Base-by-base conservation (phyloP, 2,113 vertebrate species). In the Donacobius atricapilla region DNA sequence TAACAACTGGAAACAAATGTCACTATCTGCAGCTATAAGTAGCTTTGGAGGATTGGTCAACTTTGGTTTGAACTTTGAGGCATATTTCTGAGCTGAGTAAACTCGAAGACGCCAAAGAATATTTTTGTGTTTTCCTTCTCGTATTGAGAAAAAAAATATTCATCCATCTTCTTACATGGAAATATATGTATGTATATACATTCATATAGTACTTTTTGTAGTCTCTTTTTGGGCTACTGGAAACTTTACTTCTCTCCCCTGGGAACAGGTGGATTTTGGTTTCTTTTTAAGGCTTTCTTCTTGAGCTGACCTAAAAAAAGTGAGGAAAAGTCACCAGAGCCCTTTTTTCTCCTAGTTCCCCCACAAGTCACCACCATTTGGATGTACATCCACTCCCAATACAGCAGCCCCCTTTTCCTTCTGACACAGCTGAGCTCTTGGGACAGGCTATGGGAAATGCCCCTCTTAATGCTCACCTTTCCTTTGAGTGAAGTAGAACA, bases 111-210 rank as follows among this genome's bases (percentile, higher is more conserved):
- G 92, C 80, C 78, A 91, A 83, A 66, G 77, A 81, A 76, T 76
- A 84, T 87, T 90, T 88, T 90, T 93, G 42, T 89, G 42, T 39
- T 86, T 89, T 83, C 56, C 27, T 95, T 96, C 72, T 77, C 73
- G 47, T 40, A 57, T 64, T 33, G 70, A 64, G 53, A 18, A 80
- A 83, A 86, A 79, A 80, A 79, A 24, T 73, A 63, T 63, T 89
- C 2, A 1, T 79, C 82, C 28, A 11, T 75, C 69, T 91, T 87
- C 53, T 83, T 64, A 64, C 13, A 58, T 1, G 53, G 12, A 88
- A 15, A 79, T 22, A 50, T 19, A n/a, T 58, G 14, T 6, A 64
- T 40, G 6, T 30, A 4, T 4, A 42, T 3, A 35, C 1, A 27
- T 10, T 15, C 35, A 24, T 6, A 64, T 5, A 22, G 6, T n/a